Conservation (phyloP, 2,888 invertebrate genomes). For the Drosophila meridionalis region DNA sequence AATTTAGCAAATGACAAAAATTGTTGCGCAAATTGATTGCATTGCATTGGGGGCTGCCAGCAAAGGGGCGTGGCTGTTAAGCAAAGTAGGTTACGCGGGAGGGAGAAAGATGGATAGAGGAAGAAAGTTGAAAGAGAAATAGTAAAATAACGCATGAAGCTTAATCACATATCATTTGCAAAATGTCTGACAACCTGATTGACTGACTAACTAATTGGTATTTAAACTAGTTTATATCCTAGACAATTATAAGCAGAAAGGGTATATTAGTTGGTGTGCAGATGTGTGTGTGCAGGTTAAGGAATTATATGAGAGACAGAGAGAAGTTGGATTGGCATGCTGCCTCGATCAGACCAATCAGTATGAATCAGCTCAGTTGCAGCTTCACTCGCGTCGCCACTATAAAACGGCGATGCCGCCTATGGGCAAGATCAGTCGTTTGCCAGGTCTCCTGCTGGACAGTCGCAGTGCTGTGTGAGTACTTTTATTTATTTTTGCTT, state of each 20-base stretch:
- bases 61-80: background rate
- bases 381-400: no score
- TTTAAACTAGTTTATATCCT: background rate
- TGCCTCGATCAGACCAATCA: no score
- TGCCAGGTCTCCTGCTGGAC: no score
- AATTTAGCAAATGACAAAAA: constrained; percentile 76
- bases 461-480: no score
- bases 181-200: background rate
- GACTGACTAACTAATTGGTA: constrained; percentile 1
- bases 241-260: rapidly evolving
- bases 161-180: constrained; percentile 42
- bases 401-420: no score
- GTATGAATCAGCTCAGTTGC: no score
- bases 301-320: no score
- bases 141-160: background rate
- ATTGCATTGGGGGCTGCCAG: constrained; percentile 40
- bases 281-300: no score
- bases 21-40: constrained; percentile 68
- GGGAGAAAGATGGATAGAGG: constrained; percentile 3
- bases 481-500: no score
- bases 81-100: constrained; percentile 14
- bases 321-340: no score
- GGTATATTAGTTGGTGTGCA: background rate
- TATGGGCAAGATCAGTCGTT: no score
- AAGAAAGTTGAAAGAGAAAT: background rate